These are phyloP conservation scores for Athripsodes cinereus DNA, from an alignment of 2,888 invertebrate species.

Conservation along the genomic window DNA sequence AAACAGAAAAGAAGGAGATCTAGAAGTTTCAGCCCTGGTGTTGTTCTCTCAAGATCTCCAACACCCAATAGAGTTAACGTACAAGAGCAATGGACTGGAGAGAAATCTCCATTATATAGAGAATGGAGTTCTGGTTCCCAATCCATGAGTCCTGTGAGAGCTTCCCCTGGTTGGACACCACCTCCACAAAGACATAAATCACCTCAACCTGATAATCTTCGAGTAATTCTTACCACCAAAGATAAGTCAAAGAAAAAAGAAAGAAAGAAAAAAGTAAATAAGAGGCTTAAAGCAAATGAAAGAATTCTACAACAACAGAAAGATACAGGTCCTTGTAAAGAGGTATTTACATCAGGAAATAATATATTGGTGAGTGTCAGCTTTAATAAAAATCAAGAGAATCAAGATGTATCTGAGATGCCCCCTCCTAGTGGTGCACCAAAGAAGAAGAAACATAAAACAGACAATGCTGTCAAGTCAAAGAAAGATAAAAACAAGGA, in stretches of 20 bases:
- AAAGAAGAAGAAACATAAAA: slow-evolving; percentile 38
- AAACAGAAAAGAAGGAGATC: slow-evolving; percentile 28
- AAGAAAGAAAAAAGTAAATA: slow-evolving; percentile 38
- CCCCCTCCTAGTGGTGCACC: slow-evolving; percentile 31
- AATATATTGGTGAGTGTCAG: slow-evolving; percentile 90
- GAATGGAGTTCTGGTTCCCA: slow-evolving; percentile 27
- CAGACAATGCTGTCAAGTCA: slow-evolving; percentile 31
- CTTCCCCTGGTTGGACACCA: slow-evolving; percentile 62
- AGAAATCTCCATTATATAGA: slow-evolving; percentile 31
- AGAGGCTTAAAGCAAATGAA: slow-evolving; percentile 43
- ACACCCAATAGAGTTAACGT: slow-evolving; percentile 34
- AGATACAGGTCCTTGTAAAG: slow-evolving; percentile 67
- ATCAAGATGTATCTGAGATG: slow-evolving; percentile 35
- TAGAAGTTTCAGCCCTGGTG: slow-evolving; percentile 36
- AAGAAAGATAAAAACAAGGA: slow-evolving; percentile 36
- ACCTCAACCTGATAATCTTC: slow-evolving; percentile 48
- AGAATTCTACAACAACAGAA: slow-evolving; percentile 39
- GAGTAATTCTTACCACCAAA: slow-evolving; percentile 55
- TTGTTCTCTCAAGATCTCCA: slow-evolving; percentile 32
- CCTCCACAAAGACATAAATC: slow-evolving; percentile 41
- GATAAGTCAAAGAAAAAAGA: slow-evolving; percentile 39
- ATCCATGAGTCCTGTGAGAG: slow-evolving; percentile 47
- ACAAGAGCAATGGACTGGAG: slow-evolving; percentile 33
- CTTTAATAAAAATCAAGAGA: slow-evolving; percentile 65
- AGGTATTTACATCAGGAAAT: slow-evolving; percentile 88